Conservation (phyloP, 53 echinoderm and acorn worm genomes). For the Patiria pectinifera region DNA sequence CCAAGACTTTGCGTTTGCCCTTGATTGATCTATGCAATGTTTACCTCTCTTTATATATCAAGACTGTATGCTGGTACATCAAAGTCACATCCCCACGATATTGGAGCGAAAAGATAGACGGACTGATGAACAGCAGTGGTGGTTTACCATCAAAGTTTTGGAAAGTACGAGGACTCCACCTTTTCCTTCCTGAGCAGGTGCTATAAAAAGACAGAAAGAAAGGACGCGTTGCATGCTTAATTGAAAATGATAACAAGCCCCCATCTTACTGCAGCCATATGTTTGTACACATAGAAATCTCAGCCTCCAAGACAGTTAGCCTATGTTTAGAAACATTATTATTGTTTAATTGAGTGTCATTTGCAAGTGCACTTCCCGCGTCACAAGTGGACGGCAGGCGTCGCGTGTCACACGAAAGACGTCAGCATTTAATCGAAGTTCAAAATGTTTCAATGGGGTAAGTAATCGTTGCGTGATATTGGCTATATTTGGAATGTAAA, state of each 20-base stretch:
- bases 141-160: slow-evolving; percentile 10
- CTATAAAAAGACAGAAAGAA: background rate
- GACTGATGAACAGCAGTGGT: slow-evolving; percentile 22
- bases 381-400: no score
- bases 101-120: background rate
- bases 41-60: background rate
- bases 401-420: no score
- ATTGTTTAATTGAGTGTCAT: no score
- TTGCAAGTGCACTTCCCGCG: no score
- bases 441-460: no score
- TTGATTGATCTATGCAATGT: background rate
- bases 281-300: no score
- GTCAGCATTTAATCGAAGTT: no score
- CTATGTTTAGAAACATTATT: no score
- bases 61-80: background rate
- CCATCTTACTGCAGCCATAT: background rate
- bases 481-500: no score
- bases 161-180: slow-evolving; percentile 21
- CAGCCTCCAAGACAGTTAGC: no score
- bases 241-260: background rate
- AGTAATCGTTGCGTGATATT: no score
- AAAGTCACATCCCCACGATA: slow-evolving; percentile 3
- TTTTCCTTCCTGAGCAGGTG: slow-evolving; percentile 7
- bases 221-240: background rate
- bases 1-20: background rate